A percentile compares a stretch with the other conserved stretches of the same genome.
phyloP scores from a whole-genome alignment of 2,888 invertebrate species.

The Drosophila ezoana region DNA sequence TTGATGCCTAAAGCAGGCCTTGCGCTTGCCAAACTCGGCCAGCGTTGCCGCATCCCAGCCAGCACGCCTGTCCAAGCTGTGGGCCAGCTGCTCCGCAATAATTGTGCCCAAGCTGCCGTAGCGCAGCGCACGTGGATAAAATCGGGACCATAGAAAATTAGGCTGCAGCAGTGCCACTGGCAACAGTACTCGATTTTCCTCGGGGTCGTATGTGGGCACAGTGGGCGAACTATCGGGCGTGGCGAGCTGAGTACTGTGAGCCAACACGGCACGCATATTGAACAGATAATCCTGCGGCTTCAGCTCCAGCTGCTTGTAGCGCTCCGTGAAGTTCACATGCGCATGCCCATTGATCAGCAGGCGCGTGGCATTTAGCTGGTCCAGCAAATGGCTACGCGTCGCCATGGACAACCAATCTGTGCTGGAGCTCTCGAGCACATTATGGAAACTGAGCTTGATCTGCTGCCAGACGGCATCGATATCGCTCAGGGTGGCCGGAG shows the following conservation, averaged over 20 bases:
- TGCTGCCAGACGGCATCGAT: conserved; percentile 76
- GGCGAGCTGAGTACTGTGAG: conserved; percentile 29
- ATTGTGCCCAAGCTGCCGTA: conserved; percentile 78
- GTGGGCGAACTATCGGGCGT: conserved; percentile 18
- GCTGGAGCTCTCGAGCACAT: conserved; percentile 50
- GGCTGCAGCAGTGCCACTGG: conserved; percentile 79
- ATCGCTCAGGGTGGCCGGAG: conserved; percentile 62
- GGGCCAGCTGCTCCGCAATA: conserved; percentile 79
- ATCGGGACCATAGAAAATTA: conserved; percentile 78
- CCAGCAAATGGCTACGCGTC: conserved; percentile 63
- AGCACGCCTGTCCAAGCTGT: conserved; percentile 72
- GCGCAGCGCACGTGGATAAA: conserved; percentile 80
- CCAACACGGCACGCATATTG: conserved; percentile 64
- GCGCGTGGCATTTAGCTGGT: conserved; percentile 65
- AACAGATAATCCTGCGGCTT: conserved; percentile 58
- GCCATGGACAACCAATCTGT: conserved; percentile 65
- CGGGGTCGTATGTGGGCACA: conserved; percentile 56
- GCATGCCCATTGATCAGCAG: conserved; percentile 65
- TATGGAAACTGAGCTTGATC: conserved; percentile 66
- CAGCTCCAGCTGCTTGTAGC: conserved; percentile 54
- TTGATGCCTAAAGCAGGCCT: conserved; percentile 77
- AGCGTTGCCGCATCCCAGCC: conserved; percentile 76
- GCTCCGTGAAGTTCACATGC: conserved; percentile 62
- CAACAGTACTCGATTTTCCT: conserved; percentile 69
- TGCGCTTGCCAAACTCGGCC: conserved; percentile 64